Percentiles rank a stretch among this genome's conserved stretches.
phyloP scores from a whole-genome alignment of 2,113 vertebrate species.

The Stegostoma tigrinum region DNA sequence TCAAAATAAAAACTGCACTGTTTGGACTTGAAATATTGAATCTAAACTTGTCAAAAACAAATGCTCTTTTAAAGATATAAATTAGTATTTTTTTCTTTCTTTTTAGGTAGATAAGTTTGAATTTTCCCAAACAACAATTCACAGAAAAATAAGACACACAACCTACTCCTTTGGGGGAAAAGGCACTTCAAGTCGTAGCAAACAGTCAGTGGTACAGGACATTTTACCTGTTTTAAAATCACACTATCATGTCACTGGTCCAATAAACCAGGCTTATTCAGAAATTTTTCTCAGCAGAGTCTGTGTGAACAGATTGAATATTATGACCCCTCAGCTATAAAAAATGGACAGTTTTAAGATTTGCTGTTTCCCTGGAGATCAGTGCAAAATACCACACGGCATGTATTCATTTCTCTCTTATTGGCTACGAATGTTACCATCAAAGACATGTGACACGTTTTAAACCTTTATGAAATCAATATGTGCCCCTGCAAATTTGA shows the following conservation, averaged over 20 bases:
- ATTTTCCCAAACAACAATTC: constrained; percentile 50
- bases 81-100: constrained; percentile 40
- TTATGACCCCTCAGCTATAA: constrained; percentile 41
- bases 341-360: constrained; percentile 36
- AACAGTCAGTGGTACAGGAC: constrained; percentile 44
- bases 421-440: background rate
- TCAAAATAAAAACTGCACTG: background rate
- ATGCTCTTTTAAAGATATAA: constrained; percentile 23
- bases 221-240: constrained; percentile 52
- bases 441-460: constrained; percentile 39
- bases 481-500: constrained; percentile 40
- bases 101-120: constrained; percentile 76
- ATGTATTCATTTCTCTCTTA: constrained; percentile 41
- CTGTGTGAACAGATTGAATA: constrained; percentile 54
- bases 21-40: background rate
- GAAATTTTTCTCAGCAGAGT: constrained; percentile 91
- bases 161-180: constrained; percentile 51
- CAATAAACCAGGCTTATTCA: constrained; percentile 87
- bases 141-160: constrained; percentile 57
- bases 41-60: background rate
- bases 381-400: constrained; percentile 32
- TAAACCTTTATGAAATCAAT: constrained; percentile 45
- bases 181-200: constrained; percentile 51
- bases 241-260: constrained; percentile 77
- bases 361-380: constrained; percentile 31